Evolutionary conservation across 2,888 invertebrate species (phyloP), one percentile per base, ranked within the genome.

Genomic region (Fragum sueziense): DNA sequence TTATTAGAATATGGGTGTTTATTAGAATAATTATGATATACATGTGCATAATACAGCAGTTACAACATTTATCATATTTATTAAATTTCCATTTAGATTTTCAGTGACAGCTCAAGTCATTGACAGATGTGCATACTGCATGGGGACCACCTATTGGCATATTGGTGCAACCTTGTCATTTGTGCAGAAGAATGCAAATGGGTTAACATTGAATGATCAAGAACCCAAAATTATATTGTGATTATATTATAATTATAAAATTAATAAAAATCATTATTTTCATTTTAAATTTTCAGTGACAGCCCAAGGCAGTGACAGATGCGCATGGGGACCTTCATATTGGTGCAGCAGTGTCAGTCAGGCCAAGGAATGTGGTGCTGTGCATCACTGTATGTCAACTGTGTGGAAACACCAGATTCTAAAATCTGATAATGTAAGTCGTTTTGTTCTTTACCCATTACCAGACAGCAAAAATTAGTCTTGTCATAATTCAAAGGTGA

Each of bases 321-420:
- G 91, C 82, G 86, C 87, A 22, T 90, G 86, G 82, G 91, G 91
- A 20, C 91, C 91, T 29, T 79, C 86, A 20, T 91, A 89, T 80
- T 91, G 91, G 91, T 91, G 91, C 76, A 86, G 86, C 62, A 87
- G 84, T 80, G 77, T 86, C 11, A 74, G 78, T 11, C 85, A 87
- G 76, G 91, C 91, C 9, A 82, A 86, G 68, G 85, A 88, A 67
- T 91, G 91, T 76, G 82, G 81, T 3, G 88, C 90, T 20, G 70
- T 88, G 9, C 47, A 87, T 22, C 88, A 90, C 70, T 90, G 90
- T 75, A 68, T 88, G 57, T 76, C 78, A 34, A 84, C 88, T 41
- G 88, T 88, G 7, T 90, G 90, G 90, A 84, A 82, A 51, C 76
- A 84, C 27, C 84, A 84, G 74, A 76, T 73, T 22, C 76, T 85